Conservation (phyloP, 2,888 invertebrate species). For the Branchellion lobata region DNA sequence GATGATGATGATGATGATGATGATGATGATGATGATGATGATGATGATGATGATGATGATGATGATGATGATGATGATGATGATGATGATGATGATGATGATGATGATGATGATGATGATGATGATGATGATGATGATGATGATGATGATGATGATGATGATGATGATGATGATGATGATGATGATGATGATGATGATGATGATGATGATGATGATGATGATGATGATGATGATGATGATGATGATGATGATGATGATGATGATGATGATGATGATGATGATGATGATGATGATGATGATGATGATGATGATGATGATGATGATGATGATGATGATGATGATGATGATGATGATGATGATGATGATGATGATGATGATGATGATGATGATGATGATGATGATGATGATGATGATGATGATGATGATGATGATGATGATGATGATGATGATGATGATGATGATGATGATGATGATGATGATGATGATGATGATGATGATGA, state of each 20-base stretch:
- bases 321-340: constrained; percentile 40
- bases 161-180: constrained; percentile 14
- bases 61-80: constrained; percentile 40
- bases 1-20: constrained; percentile 39
- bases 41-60: background rate
- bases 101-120: constrained; percentile 10
- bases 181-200: constrained; percentile 36
- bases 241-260: constrained; percentile 31
- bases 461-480: constrained; percentile 34
- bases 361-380: constrained; percentile 21
- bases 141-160: constrained; percentile 35
- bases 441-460: constrained; percentile 40
- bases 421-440: constrained; percentile 10
- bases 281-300: constrained; percentile 27
- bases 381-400: constrained; percentile 39
- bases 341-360: constrained; percentile 28
- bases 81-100: constrained; percentile 34
- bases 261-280: constrained; percentile 38
- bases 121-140: constrained; percentile 38
- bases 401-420: constrained; percentile 31
- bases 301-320: constrained; percentile 22
- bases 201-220: constrained; percentile 36
- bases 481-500: constrained; percentile 1
- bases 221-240: constrained; percentile 21
- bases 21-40: constrained; percentile 33